These are phyloP conservation scores for Mactromeris polynyma DNA, from an alignment of 2,888 invertebrate species.

Conservation along the genomic window DNA sequence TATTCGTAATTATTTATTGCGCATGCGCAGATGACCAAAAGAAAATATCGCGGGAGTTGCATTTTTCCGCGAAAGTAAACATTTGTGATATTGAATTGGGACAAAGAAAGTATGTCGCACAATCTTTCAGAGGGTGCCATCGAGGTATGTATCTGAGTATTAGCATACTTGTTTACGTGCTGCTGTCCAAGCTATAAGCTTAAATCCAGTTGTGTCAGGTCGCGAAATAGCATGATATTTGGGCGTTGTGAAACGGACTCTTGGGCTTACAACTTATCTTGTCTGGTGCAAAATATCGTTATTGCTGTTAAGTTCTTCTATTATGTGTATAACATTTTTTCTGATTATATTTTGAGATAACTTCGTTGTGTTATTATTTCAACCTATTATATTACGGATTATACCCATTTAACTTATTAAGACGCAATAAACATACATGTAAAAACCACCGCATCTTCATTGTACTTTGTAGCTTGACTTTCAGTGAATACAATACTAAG, in stretches of 20 bases:
- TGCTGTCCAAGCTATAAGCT: not conserved
- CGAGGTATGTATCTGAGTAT: conserved; percentile 62
- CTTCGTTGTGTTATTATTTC: too few relatives aligned
- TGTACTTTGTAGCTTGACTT: too few relatives aligned
- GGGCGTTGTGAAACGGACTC: not conserved
- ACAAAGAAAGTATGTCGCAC: conserved; percentile 54
- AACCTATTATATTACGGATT: too few relatives aligned
- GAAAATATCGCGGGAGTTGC: conserved; percentile 63
- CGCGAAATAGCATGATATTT: not conserved
- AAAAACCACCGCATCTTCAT: too few relatives aligned
- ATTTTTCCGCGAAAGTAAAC: conserved; percentile 39
- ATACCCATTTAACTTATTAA: too few relatives aligned
- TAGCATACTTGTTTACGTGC: not conserved
- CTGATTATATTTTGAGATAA: too few relatives aligned
- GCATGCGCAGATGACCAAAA: conserved; percentile 49
- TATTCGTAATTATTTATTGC: conserved; percentile 18
- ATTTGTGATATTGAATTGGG: not conserved
- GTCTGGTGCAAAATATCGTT: too few relatives aligned
- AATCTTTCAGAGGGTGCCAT: conserved; percentile 76
- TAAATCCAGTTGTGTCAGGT: not conserved
- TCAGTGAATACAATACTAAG: too few relatives aligned
- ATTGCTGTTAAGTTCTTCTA: too few relatives aligned
- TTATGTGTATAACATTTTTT: too few relatives aligned
- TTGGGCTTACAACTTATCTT: too few relatives aligned
- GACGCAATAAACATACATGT: too few relatives aligned